These are phyloP conservation scores for Eutrigla gurnardus DNA, from an alignment of 2,797 vertebrate species.

Conservation along the genomic window DNA sequence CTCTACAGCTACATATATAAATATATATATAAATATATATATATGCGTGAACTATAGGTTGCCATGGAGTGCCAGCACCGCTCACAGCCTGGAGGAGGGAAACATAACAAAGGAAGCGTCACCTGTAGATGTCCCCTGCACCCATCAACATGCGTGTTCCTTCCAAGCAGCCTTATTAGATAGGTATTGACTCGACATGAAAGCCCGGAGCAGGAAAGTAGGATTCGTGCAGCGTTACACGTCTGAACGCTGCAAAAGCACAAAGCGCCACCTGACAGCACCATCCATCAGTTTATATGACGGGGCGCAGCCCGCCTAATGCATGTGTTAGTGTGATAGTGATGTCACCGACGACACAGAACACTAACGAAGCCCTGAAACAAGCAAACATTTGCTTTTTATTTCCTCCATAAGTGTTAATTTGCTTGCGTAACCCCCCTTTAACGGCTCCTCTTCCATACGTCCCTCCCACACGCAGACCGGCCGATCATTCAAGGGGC, in stretches of 20 bases:
- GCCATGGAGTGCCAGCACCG: conserved; percentile 62
- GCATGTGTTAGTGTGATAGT: too few relatives aligned
- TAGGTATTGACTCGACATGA: conserved; percentile 56
- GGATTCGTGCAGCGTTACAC: conserved; percentile 22
- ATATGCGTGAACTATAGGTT: conserved; percentile 43
- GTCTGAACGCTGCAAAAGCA: not conserved
- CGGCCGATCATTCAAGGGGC: conserved; percentile 62
- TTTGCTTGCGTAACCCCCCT: not conserved
- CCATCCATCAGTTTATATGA: conserved; percentile 19
- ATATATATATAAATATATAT: not conserved
- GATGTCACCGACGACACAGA: too few relatives aligned
- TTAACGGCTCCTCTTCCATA: not conserved
- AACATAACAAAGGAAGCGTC: not conserved
- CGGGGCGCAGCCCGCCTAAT: too few relatives aligned
- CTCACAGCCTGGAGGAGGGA: conserved; percentile 33
- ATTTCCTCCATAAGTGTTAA: too few relatives aligned
- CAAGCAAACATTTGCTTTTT: too few relatives aligned
- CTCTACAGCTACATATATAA: not conserved
- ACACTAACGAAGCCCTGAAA: too few relatives aligned
- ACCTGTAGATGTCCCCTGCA: conserved; percentile 33
- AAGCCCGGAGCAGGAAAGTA: conserved; percentile 20
- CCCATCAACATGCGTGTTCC: conserved; percentile 40
- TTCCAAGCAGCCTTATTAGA: conserved; percentile 46
- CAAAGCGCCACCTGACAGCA: conserved; percentile 24
- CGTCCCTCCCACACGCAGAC: conserved; percentile 4